Evolutionary conservation across 92 coral and sea anemone species (phyloP), one percentile per base, ranked within the genome.

Genomic region (Phenganax marumi): DNA sequence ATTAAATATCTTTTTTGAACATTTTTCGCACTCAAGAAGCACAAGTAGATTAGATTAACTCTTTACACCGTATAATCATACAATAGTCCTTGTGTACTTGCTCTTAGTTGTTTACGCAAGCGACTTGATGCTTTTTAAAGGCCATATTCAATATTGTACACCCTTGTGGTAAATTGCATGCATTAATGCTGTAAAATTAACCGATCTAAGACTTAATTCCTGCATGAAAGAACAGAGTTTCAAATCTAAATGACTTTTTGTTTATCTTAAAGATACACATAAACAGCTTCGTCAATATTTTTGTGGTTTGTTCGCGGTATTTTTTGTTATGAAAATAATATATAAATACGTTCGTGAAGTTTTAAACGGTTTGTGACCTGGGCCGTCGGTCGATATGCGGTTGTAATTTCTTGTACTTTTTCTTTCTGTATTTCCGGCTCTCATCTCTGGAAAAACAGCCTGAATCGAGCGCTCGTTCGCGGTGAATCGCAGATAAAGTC

Each of bases 401-500:
- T 7, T 63, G 83, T 16, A 56, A 43, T 78, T 78, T 62, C 83
- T 61, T 78, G 83, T 78, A 78, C 19, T 78, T 60, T 49, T 78
- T 78, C 83, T 78, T 78, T 55, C 83, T 71, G n/a, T 78, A 78
- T 61, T 78, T 78, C 8, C 73, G 83, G 21, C 70, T 78, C 39
- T 63, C 72, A 47, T 78, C 83, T 39, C 39, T 48, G 60, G 66
- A 66, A 61, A 78, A 78, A 50, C 83, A 62, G 11, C 83, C 83
- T 18, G 83, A 78, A 62, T 78, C 60, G 53, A 78, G 48, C 61
- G 99, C 99, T 81, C 97, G 85, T 65, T 96, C 97, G 24, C 91
- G 92, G 80, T 96, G 99, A 18, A 96, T 85, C 5, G 97, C 89
- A 3, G 99, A 93, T 74, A 92, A 49, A 23, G 83, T 78, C 73